phyloP scores from a whole-genome alignment of 1,140 invertebrate genomes.

The Drosophila mauritiana region DNA sequence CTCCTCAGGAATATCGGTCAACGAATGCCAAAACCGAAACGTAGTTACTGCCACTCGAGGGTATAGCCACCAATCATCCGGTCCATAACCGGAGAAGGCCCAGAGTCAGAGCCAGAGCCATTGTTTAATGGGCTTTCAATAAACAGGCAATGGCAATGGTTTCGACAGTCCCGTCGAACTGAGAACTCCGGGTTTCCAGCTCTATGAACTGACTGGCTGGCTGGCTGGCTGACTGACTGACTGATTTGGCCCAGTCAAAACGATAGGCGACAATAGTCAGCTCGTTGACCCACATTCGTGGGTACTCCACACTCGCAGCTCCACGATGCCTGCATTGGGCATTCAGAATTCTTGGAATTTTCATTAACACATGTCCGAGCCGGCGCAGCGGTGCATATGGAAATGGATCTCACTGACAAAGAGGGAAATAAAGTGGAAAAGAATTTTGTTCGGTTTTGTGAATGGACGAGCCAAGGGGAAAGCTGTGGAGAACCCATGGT shows the following conservation, averaged over 20 bases:
- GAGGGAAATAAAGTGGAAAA: slow-evolving; percentile 44
- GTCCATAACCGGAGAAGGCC: slow-evolving; percentile 34
- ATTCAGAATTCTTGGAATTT: slow-evolving; percentile 74
- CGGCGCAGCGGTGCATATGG: slow-evolving; percentile 47
- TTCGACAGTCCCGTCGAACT: neutral
- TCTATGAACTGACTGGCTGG: neutral
- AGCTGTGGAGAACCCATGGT: slow-evolving; percentile 21
- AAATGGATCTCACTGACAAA: slow-evolving; percentile 50
- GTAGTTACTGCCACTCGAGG: slow-evolving; percentile 35
- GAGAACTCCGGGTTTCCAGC: neutral
- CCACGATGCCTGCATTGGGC: slow-evolving; percentile 24
- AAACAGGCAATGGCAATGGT: slow-evolving; percentile 52
- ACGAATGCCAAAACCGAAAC: slow-evolving; percentile 41
- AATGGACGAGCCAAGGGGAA: slow-evolving; percentile 43
- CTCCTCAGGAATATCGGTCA: slow-evolving; percentile 68
- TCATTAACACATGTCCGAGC: slow-evolving; percentile 77
- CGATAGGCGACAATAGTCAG: slow-evolving; percentile 71
- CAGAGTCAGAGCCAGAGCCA: slow-evolving; percentile 42
- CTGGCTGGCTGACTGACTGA: slow-evolving; percentile 26
- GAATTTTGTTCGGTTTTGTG: slow-evolving; percentile 54
- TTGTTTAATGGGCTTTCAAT: slow-evolving; percentile 78
- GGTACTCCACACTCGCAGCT: slow-evolving; percentile 13
- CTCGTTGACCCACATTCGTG: slow-evolving; percentile 77
- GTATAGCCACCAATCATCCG: slow-evolving; percentile 52
- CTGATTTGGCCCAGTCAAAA: slow-evolving; percentile 77